Evolutionary conservation across 2,888 invertebrate genomes (phyloP).

Genomic region (Hydrotaea cyrtoneurina): DNA sequence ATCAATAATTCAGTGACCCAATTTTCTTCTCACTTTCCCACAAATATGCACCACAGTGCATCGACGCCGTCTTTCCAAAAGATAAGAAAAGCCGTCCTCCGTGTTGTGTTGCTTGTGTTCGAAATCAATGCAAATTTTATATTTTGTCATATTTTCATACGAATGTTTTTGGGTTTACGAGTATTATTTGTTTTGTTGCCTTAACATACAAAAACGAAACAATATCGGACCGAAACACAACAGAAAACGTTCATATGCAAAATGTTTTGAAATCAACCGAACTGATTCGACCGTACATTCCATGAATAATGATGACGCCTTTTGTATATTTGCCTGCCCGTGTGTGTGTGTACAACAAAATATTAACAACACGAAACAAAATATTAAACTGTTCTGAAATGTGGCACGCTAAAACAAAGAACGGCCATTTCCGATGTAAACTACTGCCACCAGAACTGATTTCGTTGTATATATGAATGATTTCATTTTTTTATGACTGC

Average conservation of each 20-base stretch:
- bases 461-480: not conserved
- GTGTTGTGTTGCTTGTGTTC: slow-evolving; percentile 10
- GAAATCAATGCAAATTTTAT: slow-evolving; percentile 56
- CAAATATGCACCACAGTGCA: not conserved
- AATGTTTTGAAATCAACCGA: not conserved
- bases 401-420: no score
- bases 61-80: slow-evolving; percentile 22
- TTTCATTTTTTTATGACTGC: not conserved
- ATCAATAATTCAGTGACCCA: no score
- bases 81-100: slow-evolving; percentile 41
- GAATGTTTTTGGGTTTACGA: not conserved
- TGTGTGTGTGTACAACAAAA: no score
- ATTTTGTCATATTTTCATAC: slow-evolving; percentile 30
- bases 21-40: no score
- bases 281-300: not conserved
- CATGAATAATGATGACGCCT: slow-evolving; percentile 15
- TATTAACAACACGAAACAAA: no score
- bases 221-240: not conserved
- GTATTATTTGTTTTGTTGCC: not conserved
- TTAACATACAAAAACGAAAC: not conserved
- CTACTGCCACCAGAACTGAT: no score
- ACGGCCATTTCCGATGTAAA: no score
- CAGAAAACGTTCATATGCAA: slow-evolving; percentile 24
- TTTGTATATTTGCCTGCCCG: not conserved
- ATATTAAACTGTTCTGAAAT: no score